Percentiles rank a stretch among this genome's conserved stretches.
Evolutionary conservation across 2,888 invertebrate species (phyloP).

Genomic region (Leptura quadrifasciata): DNA sequence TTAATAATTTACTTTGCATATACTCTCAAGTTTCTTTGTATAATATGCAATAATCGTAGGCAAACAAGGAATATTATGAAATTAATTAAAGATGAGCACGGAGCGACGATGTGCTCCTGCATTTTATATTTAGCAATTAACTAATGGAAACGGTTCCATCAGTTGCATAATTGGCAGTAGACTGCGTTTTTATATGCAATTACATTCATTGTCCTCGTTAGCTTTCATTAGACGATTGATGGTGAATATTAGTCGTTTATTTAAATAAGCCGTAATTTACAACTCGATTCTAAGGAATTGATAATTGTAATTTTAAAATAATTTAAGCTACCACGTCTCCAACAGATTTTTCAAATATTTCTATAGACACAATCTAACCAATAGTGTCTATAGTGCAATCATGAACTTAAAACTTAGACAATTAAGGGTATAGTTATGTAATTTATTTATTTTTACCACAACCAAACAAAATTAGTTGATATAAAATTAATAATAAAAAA

Average conservation of each 20-base stretch:
- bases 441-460: too few relatives aligned
- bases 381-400: too few relatives aligned
- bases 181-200: constrained; percentile 62
- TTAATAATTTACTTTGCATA: constrained; percentile 74
- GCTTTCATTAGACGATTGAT: constrained; percentile 30
- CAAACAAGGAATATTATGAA: constrained; percentile 68
- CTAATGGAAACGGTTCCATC: constrained; percentile 63
- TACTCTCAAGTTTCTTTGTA: constrained; percentile 68
- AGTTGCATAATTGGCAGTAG: constrained; percentile 61
- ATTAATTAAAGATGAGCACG: constrained; percentile 65
- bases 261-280: constrained; percentile 34
- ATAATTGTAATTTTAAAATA: constrained; percentile 6
- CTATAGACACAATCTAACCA: too few relatives aligned
- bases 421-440: too few relatives aligned
- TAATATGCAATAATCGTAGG: constrained; percentile 70
- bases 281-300: not conserved
- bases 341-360: not conserved
- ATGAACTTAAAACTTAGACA: too few relatives aligned
- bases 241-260: constrained; percentile 34
- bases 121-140: constrained; percentile 65
- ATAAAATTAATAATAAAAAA: too few relatives aligned
- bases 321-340: not conserved
- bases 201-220: constrained; percentile 63
- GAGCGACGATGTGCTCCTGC: constrained; percentile 53
- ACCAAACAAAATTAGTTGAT: too few relatives aligned